phyloP scores from a whole-genome alignment of 2,797 vertebrate genomes.

The Ctenosaura bakeri region DNA sequence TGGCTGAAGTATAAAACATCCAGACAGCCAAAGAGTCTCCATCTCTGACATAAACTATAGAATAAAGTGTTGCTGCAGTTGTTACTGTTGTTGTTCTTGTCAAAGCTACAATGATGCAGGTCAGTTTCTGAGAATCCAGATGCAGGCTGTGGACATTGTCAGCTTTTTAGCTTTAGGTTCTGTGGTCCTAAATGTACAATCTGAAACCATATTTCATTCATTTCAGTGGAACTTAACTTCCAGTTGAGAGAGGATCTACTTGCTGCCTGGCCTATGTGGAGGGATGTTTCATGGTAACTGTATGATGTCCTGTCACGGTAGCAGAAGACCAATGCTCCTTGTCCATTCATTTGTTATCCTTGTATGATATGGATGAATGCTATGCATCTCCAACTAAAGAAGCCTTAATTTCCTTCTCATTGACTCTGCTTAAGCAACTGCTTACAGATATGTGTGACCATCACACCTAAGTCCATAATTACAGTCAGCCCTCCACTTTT shows the following conservation, averaged over 20 bases:
- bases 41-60: not conserved
- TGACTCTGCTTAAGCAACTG: slow-evolving; percentile 43
- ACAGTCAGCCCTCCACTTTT: too few relatives aligned
- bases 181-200: not conserved
- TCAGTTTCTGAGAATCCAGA: not conserved
- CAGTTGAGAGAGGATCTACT: not conserved
- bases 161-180: not conserved
- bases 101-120: too few relatives aligned
- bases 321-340: too few relatives aligned
- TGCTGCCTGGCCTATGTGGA: too few relatives aligned
- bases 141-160: not conserved
- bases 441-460: slow-evolving; percentile 23
- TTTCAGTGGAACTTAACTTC: slow-evolving; percentile 1
- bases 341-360: not conserved
- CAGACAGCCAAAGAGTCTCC: not conserved
- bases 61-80: not conserved
- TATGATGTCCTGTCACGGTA: not conserved
- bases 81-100: too few relatives aligned
- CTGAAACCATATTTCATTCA: not conserved
- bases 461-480: not conserved
- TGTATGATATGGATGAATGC: not conserved
- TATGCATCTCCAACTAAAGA: not conserved
- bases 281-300: not conserved
- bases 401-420: not conserved
- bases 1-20: not conserved